A percentile compares a stretch with the other conserved stretches of the same genome.
phyloP scores from a whole-genome alignment of 92 coral and sea anemone genomes.

The Umimayanthus chanpuru region DNA sequence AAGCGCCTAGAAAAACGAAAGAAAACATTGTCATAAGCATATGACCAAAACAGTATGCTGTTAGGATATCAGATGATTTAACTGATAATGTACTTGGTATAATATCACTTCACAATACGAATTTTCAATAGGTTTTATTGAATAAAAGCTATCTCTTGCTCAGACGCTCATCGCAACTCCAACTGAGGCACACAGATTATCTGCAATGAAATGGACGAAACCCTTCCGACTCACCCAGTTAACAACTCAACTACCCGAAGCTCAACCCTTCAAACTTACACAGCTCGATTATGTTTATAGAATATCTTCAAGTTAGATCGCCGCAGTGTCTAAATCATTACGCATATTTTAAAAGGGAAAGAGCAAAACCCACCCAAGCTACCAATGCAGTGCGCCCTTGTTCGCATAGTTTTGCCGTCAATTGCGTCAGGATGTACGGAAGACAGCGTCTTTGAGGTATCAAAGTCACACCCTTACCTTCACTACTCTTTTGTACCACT shows the following conservation, averaged over 20 bases:
- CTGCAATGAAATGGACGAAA: conserved; percentile 37
- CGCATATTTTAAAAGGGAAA: conserved; percentile 82
- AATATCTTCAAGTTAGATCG: conserved; percentile 45
- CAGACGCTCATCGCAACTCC: conserved; percentile 31
- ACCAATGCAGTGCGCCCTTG: conserved; percentile 56
- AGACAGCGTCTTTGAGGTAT: conserved; percentile 32
- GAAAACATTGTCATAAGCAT: conserved; percentile 13
- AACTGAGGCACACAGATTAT: conserved; percentile 33
- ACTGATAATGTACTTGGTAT: conserved; percentile 33
- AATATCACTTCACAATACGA: conserved; percentile 21
- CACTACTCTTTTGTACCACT: conserved; percentile 57
- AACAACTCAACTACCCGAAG: neutral
- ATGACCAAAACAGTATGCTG: conserved; percentile 1
- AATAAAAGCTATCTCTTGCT: conserved; percentile 36
- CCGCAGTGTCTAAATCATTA: conserved; percentile 54
- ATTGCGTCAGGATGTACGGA: conserved; percentile 53
- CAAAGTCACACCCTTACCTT: conserved; percentile 61
- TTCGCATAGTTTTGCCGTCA: conserved; percentile 45
- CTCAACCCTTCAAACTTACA: neutral
- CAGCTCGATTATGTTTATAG: conserved; percentile 15
- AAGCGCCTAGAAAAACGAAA: conserved; percentile 40
- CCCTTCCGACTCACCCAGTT: conserved; percentile 44
- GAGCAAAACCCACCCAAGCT: conserved; percentile 92
- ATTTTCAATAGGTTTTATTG: conserved; percentile 6
- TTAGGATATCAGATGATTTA: conserved; percentile 15